These are phyloP conservation scores for Drosophila rellima DNA, from an alignment of 2,888 invertebrate species.

Conservation along the genomic window DNA sequence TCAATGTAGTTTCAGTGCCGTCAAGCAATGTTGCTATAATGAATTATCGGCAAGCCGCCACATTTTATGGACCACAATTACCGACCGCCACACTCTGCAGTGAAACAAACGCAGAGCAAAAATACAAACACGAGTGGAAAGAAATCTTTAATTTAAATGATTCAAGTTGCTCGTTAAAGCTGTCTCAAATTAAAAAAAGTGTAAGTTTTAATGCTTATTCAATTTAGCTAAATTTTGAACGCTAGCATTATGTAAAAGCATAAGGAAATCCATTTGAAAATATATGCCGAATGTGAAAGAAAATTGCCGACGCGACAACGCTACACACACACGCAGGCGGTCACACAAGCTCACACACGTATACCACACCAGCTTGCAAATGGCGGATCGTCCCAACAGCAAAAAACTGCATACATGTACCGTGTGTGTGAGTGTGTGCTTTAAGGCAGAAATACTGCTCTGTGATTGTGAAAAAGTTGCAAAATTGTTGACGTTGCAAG, in stretches of 20 bases:
- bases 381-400: conserved; percentile 70
- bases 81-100: conserved; percentile 51
- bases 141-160: conserved; percentile 63
- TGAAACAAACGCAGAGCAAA: conserved; percentile 57
- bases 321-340: conserved; percentile 42
- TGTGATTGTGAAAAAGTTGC: conserved; percentile 66
- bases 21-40: conserved; percentile 13
- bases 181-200: conserved; percentile 52
- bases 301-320: conserved; percentile 78
- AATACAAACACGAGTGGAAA: conserved; percentile 59
- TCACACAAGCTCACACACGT: conserved; percentile 43
- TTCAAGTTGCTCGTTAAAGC: conserved; percentile 51
- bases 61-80: conserved; percentile 35
- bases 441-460: conserved; percentile 53
- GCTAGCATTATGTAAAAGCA: conserved; percentile 36
- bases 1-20: neutral
- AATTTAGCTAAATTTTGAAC: conserved; percentile 34
- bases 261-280: conserved; percentile 35
- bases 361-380: conserved; percentile 67
- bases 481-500: conserved; percentile 77
- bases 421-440: conserved; percentile 28
- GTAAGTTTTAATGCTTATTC: conserved; percentile 56
- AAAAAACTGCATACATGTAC: conserved; percentile 65
- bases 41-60: conserved; percentile 29
- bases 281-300: conserved; percentile 55